Evolutionary conservation across 2,797 vertebrate species (phyloP).

Genomic region (Podargus strigoides): DNA sequence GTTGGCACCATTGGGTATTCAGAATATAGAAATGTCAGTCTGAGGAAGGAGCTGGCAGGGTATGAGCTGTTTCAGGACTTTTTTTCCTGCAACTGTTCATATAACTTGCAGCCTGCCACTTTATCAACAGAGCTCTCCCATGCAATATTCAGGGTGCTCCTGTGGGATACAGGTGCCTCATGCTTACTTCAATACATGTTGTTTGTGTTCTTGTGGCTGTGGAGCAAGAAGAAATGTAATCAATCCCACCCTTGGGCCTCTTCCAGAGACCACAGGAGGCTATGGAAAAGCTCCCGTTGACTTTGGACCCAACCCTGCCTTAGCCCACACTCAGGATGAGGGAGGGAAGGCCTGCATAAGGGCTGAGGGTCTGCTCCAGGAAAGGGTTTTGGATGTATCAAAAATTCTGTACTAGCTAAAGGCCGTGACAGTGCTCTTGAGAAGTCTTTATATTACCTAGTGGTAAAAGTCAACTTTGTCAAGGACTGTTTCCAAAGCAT

Average conservation of each 20-base stretch:
- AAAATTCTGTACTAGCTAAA: not conserved
- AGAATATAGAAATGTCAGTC: not conserved
- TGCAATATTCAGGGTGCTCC: not conserved
- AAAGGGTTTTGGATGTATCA: not conserved
- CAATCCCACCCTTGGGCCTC: not conserved
- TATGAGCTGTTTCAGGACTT: not conserved
- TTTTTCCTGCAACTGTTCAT: not conserved
- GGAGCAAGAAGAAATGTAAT: not conserved
- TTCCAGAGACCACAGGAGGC: not conserved
- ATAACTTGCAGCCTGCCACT: not conserved
- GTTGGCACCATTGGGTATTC: constrained; percentile 25
- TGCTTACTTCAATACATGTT: not conserved
- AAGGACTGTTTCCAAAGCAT: not conserved
- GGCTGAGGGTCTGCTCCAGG: not conserved
- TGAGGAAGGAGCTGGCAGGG: not conserved
- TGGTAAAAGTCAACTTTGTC: not conserved
- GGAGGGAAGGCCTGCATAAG: rapidly evolving
- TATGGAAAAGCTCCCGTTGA: not conserved
- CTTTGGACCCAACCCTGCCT: not conserved
- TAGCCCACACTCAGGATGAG: not conserved
- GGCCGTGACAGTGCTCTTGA: not conserved
- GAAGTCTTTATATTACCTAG: not conserved
- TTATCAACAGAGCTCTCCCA: not conserved
- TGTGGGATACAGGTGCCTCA: not conserved
- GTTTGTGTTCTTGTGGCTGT: not conserved